Percentiles rank a stretch among this genome's conserved stretches.
Evolutionary conservation across 2,888 invertebrate species (phyloP).

Genomic region (Nomada hirtipes): DNA sequence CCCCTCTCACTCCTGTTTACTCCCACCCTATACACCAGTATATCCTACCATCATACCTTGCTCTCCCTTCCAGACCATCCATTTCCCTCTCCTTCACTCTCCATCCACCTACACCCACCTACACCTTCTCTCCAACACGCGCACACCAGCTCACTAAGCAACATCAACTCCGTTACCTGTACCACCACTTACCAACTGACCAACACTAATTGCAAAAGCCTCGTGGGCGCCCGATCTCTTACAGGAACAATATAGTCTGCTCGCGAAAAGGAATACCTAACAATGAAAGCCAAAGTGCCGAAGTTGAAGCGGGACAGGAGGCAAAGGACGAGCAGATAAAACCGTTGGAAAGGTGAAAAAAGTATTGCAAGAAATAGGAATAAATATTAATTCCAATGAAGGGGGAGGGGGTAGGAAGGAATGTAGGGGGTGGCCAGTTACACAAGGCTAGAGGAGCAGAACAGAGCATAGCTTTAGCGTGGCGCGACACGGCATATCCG

Average conservation of each 20-base stretch:
- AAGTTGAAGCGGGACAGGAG: conserved; percentile 5
- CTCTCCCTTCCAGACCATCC: conserved; percentile 41
- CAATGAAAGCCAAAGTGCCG: too few relatives aligned
- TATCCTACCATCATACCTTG: conserved; percentile 67
- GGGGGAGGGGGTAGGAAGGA: background rate
- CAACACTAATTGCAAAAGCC: conserved; percentile 54
- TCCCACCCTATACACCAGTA: conserved; percentile 46
- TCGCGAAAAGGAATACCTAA: conserved; percentile 17
- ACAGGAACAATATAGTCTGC: conserved; percentile 1
- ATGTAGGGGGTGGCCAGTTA: conserved; percentile 19
- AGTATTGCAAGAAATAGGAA: background rate
- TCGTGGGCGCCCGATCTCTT: conserved; percentile 34
- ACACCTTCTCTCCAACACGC: conserved; percentile 46
- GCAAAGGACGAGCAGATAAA: conserved; percentile 24
- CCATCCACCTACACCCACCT: conserved; percentile 66
- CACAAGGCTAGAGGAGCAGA: conserved; percentile 41
- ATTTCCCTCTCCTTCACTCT: conserved; percentile 54
- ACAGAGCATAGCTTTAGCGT: conserved; percentile 63
- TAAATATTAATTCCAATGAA: background rate
- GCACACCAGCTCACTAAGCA: conserved; percentile 16
- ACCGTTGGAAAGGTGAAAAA: conserved; percentile 5
- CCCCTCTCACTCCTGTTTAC: conserved; percentile 46
- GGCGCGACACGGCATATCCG: conserved; percentile 75
- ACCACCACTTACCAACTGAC: conserved; percentile 32
- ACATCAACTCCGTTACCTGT: conserved; percentile 19